Base-by-base conservation (phyloP, 2,113 vertebrate genomes). In the Lycocorax pyrrhopterus region DNA sequence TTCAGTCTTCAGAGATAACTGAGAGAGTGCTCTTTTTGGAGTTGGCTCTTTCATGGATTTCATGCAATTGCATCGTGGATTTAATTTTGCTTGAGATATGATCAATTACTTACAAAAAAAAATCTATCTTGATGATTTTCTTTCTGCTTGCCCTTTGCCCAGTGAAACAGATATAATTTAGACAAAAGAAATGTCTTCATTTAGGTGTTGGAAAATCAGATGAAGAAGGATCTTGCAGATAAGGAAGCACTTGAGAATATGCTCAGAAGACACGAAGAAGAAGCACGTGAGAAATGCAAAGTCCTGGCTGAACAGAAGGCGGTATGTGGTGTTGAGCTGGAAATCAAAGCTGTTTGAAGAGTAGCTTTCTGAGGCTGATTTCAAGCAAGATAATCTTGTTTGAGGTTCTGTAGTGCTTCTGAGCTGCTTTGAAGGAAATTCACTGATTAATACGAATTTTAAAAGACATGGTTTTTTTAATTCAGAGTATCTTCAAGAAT, bases 261-360 rank as follows among this genome's bases (percentile, higher is more conserved):
- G 97, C 98, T 99, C 97, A 98, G 98, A 97, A 98, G 98, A 90
- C 99, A 99, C 84, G 99, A 99, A 92, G 99, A 99, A 93, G 99
- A 99, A 96, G 98, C 99, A 71, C 98, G 95, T 23, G 99, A 99
- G 95, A 99, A 99, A 76, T 99, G 99, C 98, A 98, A 98, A 96
- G 96, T 99, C 95, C 98, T 99, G 95, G 98, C 99, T 25, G 99
- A 99, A 84, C 99, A 99, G 98, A 98, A 99, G 97, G 99, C 99
- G 98, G 99, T 99, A 98, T 43, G 98, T 98, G 10, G 5, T 59
- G 58, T 5, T 71, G 60, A 41, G 22, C 1, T 17, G 81, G 55
- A 46, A 87, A 95, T 82, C 17, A 44, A 89, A 93, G 63, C 8
- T 84, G 20, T 59, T 72, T 71, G 16, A 59, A 72, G 69, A 86